Percentiles rank a stretch among this genome's conserved stretches.
Conservation (phyloP, 2,888 invertebrate genomes). For the Tupiocoris notatus region DNA sequence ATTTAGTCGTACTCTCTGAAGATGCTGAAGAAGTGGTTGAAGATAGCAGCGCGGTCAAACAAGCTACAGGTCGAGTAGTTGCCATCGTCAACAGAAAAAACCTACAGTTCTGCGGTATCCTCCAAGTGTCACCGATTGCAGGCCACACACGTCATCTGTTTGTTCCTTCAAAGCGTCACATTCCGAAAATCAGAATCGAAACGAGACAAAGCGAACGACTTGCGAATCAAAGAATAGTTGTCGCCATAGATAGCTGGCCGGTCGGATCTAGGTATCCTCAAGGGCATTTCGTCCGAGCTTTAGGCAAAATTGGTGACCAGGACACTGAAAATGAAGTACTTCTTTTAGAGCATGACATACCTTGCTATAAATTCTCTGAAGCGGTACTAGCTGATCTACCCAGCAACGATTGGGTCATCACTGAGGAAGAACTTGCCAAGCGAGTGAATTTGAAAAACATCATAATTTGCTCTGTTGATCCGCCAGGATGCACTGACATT, state of each 20-base stretch:
- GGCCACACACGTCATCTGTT: slow-evolving; percentile 76
- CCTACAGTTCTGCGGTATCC: slow-evolving; percentile 96
- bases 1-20: slow-evolving; percentile 66
- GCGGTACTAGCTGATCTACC: slow-evolving; percentile 91
- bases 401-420: slow-evolving; percentile 82
- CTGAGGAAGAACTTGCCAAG: slow-evolving; percentile 67
- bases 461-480: slow-evolving; percentile 93
- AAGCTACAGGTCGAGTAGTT: slow-evolving; percentile 78
- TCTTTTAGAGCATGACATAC: slow-evolving; percentile 93
- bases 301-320: slow-evolving; percentile 91
- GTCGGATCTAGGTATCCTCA: slow-evolving; percentile 85
- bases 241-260: slow-evolving; percentile 96
- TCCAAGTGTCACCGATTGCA: slow-evolving; percentile 73
- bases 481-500: slow-evolving; percentile 98
- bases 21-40: slow-evolving; percentile 51
- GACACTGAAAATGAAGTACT: slow-evolving; percentile 96
- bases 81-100: slow-evolving; percentile 95
- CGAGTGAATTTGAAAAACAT: slow-evolving; percentile 82
- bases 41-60: slow-evolving; percentile 51
- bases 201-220: slow-evolving; percentile 84
- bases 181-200: slow-evolving; percentile 93
- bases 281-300: slow-evolving; percentile 92
- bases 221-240: slow-evolving; percentile 82
- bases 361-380: slow-evolving; percentile 92
- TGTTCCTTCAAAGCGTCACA: slow-evolving; percentile 88